A percentile compares a stretch with the other conserved stretches of the same genome.
phyloP scores from a whole-genome alignment of 2,888 invertebrate species.

The Abrostola tripartita region DNA sequence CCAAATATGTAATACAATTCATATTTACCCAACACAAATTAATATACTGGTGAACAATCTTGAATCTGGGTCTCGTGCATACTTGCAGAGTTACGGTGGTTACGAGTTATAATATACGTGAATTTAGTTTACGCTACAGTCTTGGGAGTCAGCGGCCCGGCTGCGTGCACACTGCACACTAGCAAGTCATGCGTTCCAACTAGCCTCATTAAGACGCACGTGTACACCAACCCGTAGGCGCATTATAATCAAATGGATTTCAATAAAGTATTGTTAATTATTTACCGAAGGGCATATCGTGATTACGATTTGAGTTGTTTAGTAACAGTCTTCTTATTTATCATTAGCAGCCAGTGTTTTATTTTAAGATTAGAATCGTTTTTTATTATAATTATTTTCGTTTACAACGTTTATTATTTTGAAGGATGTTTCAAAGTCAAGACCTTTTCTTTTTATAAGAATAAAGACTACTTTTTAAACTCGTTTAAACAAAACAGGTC shows the following conservation, averaged over 20 bases:
- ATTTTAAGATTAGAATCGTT: constrained; percentile 12
- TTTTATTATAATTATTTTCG: background rate
- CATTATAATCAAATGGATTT: constrained; percentile 48
- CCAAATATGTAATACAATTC: background rate
- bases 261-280: constrained; percentile 58
- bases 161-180: constrained; percentile 25
- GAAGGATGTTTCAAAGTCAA: background rate
- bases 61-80: background rate
- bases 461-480: too few species aligned
- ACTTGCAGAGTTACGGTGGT: constrained; percentile 12
- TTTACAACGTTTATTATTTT: too few species aligned
- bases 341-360: constrained; percentile 1
- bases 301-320: constrained; percentile 38
- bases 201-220: constrained; percentile 50
- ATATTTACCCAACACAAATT: constrained; percentile 11
- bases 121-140: constrained; percentile 24
- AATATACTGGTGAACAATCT: constrained; percentile 19
- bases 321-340: constrained; percentile 39
- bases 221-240: constrained; percentile 41
- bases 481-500: too few species aligned
- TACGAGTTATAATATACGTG: constrained; percentile 6
- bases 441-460: background rate
- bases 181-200: constrained; percentile 31
- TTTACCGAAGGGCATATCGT: constrained; percentile 45
- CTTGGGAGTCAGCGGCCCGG: constrained; percentile 17